Conservation (phyloP, 2,113 vertebrate genomes). For the Laticauda laticaudata region DNA sequence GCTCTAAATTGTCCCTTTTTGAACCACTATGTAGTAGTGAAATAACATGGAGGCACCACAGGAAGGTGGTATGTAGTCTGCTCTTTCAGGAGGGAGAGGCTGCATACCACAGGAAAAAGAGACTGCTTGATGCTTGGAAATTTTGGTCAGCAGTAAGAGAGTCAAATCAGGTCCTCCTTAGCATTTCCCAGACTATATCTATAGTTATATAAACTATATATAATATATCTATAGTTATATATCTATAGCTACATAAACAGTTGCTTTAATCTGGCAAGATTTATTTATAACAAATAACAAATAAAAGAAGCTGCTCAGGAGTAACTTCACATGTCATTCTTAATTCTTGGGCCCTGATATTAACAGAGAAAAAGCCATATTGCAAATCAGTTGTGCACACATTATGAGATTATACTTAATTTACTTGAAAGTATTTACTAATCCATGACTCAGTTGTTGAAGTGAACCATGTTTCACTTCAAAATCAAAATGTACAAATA, state of each 20-base stretch:
- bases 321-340: background rate
- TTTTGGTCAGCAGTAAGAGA: background rate
- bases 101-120: background rate
- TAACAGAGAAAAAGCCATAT: background rate
- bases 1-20: background rate
- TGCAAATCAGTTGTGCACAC: background rate
- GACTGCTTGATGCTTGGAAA: background rate
- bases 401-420: background rate
- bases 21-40: background rate
- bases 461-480: slow-evolving; percentile 14
- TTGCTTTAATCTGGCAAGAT: background rate
- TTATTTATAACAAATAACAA: background rate
- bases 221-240: background rate
- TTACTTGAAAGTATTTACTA: background rate
- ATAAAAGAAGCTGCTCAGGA: background rate
- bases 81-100: background rate
- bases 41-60: background rate
- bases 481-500: slow-evolving; percentile 33
- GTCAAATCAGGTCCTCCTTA: background rate
- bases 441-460: slow-evolving; percentile 11
- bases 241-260: background rate
- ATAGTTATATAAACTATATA: background rate
- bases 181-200: background rate
- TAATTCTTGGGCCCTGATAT: background rate
- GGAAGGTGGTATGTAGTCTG: background rate